phyloP scores from a whole-genome alignment of 2,888 invertebrate genomes.

The Agrotis ipsilon region DNA sequence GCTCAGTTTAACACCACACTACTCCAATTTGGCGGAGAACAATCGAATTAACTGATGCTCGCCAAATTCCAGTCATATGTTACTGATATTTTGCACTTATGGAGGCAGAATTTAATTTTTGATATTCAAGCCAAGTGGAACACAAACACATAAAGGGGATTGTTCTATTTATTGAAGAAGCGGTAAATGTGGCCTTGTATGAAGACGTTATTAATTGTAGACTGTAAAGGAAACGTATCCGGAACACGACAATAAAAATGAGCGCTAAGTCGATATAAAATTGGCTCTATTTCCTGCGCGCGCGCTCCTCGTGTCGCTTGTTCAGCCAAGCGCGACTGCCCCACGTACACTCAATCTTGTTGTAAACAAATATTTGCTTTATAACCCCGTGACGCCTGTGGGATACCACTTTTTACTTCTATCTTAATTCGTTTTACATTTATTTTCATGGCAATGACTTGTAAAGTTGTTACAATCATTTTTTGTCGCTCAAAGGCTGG shows the following conservation, averaged over 20 bases:
- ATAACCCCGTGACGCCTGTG: conserved; percentile 66
- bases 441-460: conserved; percentile 66
- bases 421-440: conserved; percentile 66
- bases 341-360: conserved; percentile 79
- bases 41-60: conserved; percentile 47
- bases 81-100: conserved; percentile 40
- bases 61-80: conserved; percentile 42
- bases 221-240: conserved; percentile 69
- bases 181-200: not conserved
- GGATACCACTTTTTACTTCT: conserved; percentile 69
- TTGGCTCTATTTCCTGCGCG: conserved; percentile 75
- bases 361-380: conserved; percentile 83
- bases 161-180: not conserved
- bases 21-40: conserved; percentile 47
- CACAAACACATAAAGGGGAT: conserved; percentile 3
- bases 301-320: conserved; percentile 61
- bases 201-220: conserved; percentile 24
- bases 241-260: conserved; percentile 72
- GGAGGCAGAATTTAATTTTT: conserved; percentile 20
- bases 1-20: conserved; percentile 35
- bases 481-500: conserved; percentile 44
- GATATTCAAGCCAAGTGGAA: conserved; percentile 30
- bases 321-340: conserved; percentile 72
- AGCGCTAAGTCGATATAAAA: conserved; percentile 69
- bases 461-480: conserved; percentile 39